Percentiles rank a stretch among this genome's conserved stretches.
Evolutionary conservation across 2,888 invertebrate genomes (phyloP).

Genomic region (Sialis fuliginosa): DNA sequence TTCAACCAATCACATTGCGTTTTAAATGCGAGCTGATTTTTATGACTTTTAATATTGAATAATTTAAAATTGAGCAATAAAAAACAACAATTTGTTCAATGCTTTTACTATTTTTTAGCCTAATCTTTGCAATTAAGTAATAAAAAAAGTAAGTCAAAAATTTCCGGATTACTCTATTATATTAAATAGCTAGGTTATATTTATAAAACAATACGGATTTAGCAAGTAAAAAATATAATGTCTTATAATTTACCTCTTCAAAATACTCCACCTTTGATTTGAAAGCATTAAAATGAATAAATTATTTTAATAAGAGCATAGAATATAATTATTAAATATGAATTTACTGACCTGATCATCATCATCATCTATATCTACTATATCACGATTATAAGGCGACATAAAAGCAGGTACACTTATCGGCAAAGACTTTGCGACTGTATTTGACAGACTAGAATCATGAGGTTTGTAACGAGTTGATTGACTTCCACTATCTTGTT

Average conservation of each 20-base stretch:
- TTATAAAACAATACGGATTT: neutral
- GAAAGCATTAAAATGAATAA: neutral
- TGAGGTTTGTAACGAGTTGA: slow-evolving; percentile 26
- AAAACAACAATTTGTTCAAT: too few species aligned
- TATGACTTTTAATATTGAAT: too few species aligned
- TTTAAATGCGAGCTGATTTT: too few species aligned
- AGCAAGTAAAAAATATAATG: too few species aligned
- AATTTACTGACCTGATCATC: slow-evolving; percentile 33
- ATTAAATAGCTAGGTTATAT: neutral
- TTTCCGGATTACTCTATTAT: too few species aligned
- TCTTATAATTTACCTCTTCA: neutral
- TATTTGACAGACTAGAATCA: slow-evolving; percentile 20
- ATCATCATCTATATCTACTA: slow-evolving; percentile 28
- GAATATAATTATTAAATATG: neutral
- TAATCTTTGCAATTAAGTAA: too few species aligned
- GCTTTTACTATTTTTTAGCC: too few species aligned
- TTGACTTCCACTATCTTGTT: slow-evolving; percentile 41
- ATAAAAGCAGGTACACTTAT: slow-evolving; percentile 52
- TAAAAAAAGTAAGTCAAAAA: too few species aligned
- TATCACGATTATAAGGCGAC: slow-evolving; percentile 16
- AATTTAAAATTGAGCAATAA: too few species aligned
- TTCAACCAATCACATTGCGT: too few species aligned
- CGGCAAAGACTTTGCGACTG: slow-evolving; percentile 58
- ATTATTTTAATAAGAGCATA: neutral
- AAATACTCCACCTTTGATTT: too few species aligned